These are phyloP conservation scores for Sebastes hubbsi DNA, from an alignment of 2,797 vertebrate species.

Conservation along the genomic window DNA sequence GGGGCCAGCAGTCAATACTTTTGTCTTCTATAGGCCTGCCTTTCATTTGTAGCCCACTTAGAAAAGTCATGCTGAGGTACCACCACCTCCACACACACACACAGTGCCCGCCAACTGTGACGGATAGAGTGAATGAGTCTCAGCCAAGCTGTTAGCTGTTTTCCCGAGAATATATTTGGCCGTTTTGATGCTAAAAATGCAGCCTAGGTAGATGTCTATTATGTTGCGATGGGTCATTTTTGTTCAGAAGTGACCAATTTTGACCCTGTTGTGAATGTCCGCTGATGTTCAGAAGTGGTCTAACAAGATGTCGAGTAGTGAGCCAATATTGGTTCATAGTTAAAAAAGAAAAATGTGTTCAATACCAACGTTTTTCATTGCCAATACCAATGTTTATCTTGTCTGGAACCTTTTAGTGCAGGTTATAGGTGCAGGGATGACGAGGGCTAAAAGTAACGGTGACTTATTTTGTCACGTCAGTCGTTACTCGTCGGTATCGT, in stretches of 20 bases:
- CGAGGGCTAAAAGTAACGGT: too few relatives aligned
- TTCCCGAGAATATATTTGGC: not conserved
- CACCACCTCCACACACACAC: not conserved
- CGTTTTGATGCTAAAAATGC: slow-evolving; percentile 1
- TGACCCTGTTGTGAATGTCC: not conserved
- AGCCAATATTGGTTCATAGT: too few relatives aligned
- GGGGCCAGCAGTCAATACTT: slow-evolving; percentile 23
- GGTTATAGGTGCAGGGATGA: too few relatives aligned
- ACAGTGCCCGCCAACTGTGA: slow-evolving; percentile 7
- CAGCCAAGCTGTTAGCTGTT: not conserved
- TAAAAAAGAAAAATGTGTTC: not conserved
- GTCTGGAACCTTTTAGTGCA: not conserved
- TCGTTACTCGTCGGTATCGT: too few relatives aligned
- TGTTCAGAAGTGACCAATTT: not conserved
- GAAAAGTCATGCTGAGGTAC: not conserved
- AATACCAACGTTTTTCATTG: not conserved
- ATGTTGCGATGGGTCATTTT: not conserved
- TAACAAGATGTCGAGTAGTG: not conserved
- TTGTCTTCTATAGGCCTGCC: not conserved
- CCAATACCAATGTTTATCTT: not conserved
- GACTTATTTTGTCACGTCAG: too few relatives aligned
- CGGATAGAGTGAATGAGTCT: not conserved
- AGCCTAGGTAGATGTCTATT: not conserved
- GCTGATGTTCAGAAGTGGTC: not conserved
- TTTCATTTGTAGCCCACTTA: slow-evolving; percentile 22